Conservation (phyloP, 2,888 invertebrate species). For the Chrysodeixis includens region DNA sequence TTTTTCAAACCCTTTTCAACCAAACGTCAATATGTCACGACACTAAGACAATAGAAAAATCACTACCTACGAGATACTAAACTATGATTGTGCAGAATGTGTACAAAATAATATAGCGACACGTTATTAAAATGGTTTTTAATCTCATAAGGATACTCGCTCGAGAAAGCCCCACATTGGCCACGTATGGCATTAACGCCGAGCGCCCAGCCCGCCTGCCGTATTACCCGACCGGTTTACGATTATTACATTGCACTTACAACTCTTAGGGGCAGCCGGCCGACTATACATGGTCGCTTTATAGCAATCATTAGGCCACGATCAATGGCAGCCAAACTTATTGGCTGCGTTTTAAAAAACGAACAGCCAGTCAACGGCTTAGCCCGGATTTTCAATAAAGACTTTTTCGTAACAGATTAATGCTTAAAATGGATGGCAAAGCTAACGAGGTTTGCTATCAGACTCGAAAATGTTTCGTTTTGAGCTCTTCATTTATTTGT, state of each 20-base stretch:
- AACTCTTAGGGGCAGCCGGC: constrained; percentile 62
- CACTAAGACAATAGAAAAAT: constrained; percentile 7
- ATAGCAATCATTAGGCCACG: constrained; percentile 69
- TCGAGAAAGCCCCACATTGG: constrained; percentile 56
- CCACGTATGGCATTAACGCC: constrained; percentile 74
- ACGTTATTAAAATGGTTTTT: constrained; percentile 62
- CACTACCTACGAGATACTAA: too few relatives aligned
- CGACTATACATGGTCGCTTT: constrained; percentile 67
- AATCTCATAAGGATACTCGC: constrained; percentile 63
- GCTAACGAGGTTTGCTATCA: constrained; percentile 2
- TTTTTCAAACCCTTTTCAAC: background rate
- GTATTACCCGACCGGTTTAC: constrained; percentile 74
- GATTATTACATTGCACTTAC: constrained; percentile 72
- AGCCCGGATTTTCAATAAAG: background rate
- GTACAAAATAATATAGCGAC: constrained; percentile 46
- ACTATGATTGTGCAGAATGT: background rate
- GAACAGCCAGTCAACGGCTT: constrained; percentile 19
- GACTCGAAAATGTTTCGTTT: background rate
- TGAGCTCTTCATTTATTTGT: background rate
- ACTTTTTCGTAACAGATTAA: constrained; percentile 14
- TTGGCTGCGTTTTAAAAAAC: constrained; percentile 31
- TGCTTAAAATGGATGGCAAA: background rate
- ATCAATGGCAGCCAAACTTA: constrained; percentile 61
- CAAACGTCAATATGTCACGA: background rate
- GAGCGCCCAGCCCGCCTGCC: constrained; percentile 59